phyloP scores from a whole-genome alignment of 2,888 invertebrate genomes.

The Andricus curvator region DNA sequence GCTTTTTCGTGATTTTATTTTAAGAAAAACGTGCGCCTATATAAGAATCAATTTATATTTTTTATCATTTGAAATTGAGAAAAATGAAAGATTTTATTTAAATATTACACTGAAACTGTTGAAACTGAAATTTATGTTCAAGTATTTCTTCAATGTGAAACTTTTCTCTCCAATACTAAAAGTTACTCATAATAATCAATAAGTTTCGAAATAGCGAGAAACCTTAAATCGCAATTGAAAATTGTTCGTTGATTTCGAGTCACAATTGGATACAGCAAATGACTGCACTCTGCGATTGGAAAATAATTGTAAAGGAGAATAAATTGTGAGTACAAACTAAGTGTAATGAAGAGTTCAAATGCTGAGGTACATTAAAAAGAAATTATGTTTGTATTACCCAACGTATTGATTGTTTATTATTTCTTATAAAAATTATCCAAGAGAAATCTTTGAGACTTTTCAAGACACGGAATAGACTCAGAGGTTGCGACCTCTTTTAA shows the following conservation, averaged over 20 bases:
- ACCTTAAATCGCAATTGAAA: not conserved
- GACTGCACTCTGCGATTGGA: too few species aligned
- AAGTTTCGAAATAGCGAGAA: conserved; percentile 17
- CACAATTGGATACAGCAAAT: not conserved
- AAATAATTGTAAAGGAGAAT: not conserved
- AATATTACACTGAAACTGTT: conserved; percentile 6
- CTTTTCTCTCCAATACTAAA: conserved; percentile 4
- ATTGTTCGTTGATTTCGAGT: conserved; percentile 5
- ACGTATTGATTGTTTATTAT: too few species aligned
- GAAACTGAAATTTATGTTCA: not conserved
- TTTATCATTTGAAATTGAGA: too few species aligned
- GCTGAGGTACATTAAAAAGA: too few species aligned
- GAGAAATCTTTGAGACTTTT: not conserved
- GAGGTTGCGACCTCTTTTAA: conserved; percentile 5
- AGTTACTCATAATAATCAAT: not conserved
- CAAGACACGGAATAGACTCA: not conserved
- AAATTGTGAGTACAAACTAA: not conserved
- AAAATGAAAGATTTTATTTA: not conserved
- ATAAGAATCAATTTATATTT: too few species aligned
- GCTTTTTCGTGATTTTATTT: too few species aligned
- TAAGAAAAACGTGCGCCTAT: too few species aligned
- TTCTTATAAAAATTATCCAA: too few species aligned
- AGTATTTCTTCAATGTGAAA: not conserved
- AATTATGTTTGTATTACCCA: too few species aligned
- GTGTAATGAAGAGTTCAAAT: not conserved